Evolutionary conservation across 2,888 invertebrate genomes (phyloP), one percentile per base, ranked within the genome.

Genomic region (Sinhomidia bicolor): DNA sequence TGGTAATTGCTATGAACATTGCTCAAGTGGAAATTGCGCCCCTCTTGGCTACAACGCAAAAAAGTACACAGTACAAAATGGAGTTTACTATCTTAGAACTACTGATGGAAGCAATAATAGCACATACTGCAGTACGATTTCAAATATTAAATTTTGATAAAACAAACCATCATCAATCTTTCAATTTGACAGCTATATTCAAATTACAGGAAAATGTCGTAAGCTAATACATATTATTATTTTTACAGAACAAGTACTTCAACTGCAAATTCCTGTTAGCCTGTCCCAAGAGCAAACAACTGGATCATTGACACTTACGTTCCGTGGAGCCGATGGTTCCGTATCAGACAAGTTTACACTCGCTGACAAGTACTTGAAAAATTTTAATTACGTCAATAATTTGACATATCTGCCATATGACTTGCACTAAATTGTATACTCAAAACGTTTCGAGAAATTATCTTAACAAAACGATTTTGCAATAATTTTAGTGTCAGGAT

Each of bases 71-170:
- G 7, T 10, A 12, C 86, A 86, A 9, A 51, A 74, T 36, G 92
- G 92, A 65, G 62, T 62, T 17, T 92, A 89, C 51, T 92, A 89
- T 84, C 89, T 92, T 57, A 87, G 90, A 17, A 92, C 92, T 12
- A 84, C 88, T 2, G 89, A 90, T 65, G 90, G 90, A 88, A 84
- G 88, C n/a, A 47, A 80, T 9, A 81, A 88, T 26, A 32, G 57
- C 9, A 82, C 89, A 10, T 92, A 88, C 57, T 92, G 92, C 89
- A 80, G 92, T 92, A 89, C 76, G 91, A 41, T 10, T 41, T 41
- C 5, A 41, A 41, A 41, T 7, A 41, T 41, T 41, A 41, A 7
- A 41, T 17, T 62, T 47, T 20, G 14, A 68, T 57, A 54, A 71
- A 4, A 62, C n/a, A n/a, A n/a, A 71, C 41, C 44, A 0, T 20